Percentiles rank a stretch among this genome's conserved stretches.
These are phyloP conservation scores for Heteromurus nitidus DNA, from an alignment of 2,888 invertebrate species.

Conservation along the genomic window DNA sequence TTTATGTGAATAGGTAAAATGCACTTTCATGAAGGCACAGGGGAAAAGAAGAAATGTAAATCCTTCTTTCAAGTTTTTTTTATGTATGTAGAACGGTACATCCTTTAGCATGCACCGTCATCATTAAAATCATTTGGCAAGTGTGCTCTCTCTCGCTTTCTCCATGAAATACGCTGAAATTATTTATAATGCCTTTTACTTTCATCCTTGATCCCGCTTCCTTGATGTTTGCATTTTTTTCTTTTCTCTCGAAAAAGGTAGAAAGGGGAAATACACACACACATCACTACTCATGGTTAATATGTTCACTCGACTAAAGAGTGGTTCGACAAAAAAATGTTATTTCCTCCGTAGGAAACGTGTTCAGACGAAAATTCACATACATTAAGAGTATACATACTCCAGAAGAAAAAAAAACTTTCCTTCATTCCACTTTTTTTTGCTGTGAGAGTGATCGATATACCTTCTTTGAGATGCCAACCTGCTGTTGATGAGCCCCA, in stretches of 20 bases:
- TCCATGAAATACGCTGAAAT: slow-evolving; percentile 16
- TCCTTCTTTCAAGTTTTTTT: too few relatives aligned
- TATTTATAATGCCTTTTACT: slow-evolving; percentile 8
- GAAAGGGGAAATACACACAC: too few relatives aligned
- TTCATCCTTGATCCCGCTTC: slow-evolving; percentile 7
- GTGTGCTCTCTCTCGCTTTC: slow-evolving; percentile 6
- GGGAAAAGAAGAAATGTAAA: too few relatives aligned
- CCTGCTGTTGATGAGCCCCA: neutral
- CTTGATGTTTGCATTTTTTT: slow-evolving; percentile 2
- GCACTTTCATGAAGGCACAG: too few relatives aligned
- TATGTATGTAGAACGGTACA: too few relatives aligned
- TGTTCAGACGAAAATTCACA: neutral
- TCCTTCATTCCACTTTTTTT: slow-evolving; percentile 3
- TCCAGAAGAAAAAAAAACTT: neutral
- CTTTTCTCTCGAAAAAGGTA: too few relatives aligned
- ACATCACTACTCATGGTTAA: too few relatives aligned
- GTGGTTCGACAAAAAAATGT: neutral
- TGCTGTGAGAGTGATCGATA: neutral
- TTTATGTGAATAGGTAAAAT: neutral
- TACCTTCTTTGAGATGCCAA: neutral
- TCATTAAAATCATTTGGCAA: slow-evolving; percentile 53
- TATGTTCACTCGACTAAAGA: too few relatives aligned
- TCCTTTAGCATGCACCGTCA: too few relatives aligned
- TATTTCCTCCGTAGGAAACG: neutral
- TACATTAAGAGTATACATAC: neutral